Percentiles rank a stretch among this genome's conserved stretches.
Evolutionary conservation across 64 coral and sea anemone genomes (phyloP).

Genomic region (Hydrozoanthus tunicans): DNA sequence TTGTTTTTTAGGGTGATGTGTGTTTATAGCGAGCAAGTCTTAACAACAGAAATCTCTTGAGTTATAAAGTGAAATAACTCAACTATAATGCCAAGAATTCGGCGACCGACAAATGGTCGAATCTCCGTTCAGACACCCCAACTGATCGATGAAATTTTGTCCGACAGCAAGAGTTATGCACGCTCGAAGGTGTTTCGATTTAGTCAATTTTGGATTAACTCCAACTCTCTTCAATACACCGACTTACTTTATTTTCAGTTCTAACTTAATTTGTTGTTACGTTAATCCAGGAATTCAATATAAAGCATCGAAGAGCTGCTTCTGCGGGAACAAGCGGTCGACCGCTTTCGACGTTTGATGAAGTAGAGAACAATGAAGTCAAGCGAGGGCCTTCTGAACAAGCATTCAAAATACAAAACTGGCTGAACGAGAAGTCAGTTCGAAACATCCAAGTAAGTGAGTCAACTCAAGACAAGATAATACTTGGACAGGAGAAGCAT

Average conservation of each 20-base stretch:
- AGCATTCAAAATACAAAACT: constrained; percentile 83
- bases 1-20: constrained; percentile 19
- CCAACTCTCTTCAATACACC: not conserved
- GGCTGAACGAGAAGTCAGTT: constrained; percentile 93
- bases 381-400: constrained; percentile 62
- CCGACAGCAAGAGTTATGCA: constrained; percentile 66
- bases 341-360: constrained; percentile 18
- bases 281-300: constrained; percentile 27
- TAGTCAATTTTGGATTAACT: not conserved
- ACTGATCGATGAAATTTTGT: constrained; percentile 78
- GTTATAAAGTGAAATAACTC: constrained; percentile 11
- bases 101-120: constrained; percentile 62
- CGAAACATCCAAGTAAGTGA: constrained; percentile 88
- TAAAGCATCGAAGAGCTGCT: constrained; percentile 64
- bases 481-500: no score
- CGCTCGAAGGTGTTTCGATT: constrained; percentile 40
- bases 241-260: not conserved
- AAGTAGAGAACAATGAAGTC: constrained; percentile 12
- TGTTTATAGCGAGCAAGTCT: constrained; percentile 34
- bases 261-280: not conserved
- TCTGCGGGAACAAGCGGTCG: constrained; percentile 67
- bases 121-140: constrained; percentile 91
- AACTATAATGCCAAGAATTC: constrained; percentile 64
- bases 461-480: not conserved
- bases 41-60: constrained; percentile 46